Conservation (phyloP, 2,888 invertebrate genomes). For the Epistrophe eligans region DNA sequence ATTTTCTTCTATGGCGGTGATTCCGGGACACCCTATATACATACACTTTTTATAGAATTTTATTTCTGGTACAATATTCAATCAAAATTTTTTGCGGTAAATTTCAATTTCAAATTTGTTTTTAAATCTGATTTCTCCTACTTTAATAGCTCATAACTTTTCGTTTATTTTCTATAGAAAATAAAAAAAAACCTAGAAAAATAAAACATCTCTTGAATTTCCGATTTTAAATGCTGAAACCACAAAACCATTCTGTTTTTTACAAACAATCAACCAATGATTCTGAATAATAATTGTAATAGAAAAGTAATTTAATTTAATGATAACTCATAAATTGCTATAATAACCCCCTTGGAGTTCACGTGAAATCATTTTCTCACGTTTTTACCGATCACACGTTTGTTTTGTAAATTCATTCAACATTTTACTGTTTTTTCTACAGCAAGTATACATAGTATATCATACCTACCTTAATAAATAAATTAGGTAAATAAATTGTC, state of each 20-base stretch:
- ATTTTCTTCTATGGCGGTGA: no score
- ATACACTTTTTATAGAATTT: no score
- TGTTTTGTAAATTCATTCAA: slow-evolving; percentile 1
- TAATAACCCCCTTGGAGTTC: background rate
- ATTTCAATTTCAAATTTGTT: no score
- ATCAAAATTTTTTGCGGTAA: no score
- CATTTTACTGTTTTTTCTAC: slow-evolving; percentile 16
- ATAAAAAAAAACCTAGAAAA: background rate
- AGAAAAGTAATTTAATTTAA: slow-evolving; percentile 13
- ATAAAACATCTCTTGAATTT: background rate
- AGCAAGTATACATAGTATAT: background rate
- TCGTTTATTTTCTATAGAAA: no score
- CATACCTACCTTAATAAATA: background rate
- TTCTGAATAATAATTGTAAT: background rate
- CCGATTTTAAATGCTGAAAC: background rate
- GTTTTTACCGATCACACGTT: slow-evolving; percentile 7
- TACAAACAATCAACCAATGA: slow-evolving; percentile 4
- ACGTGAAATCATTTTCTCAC: slow-evolving; percentile 17
- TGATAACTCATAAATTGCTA: background rate
- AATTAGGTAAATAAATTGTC: background rate
- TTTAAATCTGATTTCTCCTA: no score
- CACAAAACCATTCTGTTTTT: slow-evolving; percentile 16
- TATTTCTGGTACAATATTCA: no score
- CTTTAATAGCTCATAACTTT: no score
- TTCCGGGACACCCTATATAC: no score